Conservation (phyloP, 2,888 invertebrate species). For the Lingula anatina region DNA sequence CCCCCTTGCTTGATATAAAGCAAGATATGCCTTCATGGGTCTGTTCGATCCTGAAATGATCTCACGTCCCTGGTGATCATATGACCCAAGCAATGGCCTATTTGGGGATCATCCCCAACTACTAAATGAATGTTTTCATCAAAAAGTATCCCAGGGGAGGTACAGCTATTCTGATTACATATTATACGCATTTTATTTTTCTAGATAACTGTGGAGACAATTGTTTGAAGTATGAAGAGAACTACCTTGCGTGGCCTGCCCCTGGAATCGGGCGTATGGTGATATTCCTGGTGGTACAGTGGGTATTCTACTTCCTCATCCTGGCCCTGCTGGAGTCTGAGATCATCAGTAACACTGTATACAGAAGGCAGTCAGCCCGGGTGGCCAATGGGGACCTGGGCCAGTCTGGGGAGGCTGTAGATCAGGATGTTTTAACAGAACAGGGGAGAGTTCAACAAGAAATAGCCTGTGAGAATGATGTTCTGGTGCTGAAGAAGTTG, state of each 20-base stretch:
- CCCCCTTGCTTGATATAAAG: no score
- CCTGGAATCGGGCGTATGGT: constrained; percentile 69
- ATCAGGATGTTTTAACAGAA: constrained; percentile 51
- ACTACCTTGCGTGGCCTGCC: constrained; percentile 63
- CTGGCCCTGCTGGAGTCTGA: constrained; percentile 61
- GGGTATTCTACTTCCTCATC: constrained; percentile 59
- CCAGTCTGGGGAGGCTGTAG: constrained; percentile 26
- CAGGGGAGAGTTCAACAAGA: constrained; percentile 40
- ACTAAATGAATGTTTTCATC: no score
- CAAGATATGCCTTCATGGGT: no score
- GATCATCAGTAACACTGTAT: constrained; percentile 1
- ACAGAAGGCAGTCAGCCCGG: neutral
- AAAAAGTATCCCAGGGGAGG: no score
- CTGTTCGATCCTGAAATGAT: no score
- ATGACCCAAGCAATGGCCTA: no score
- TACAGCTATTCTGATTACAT: no score
- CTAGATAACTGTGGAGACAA: no score
- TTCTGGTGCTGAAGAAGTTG: constrained; percentile 49
- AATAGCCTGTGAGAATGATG: constrained; percentile 57
- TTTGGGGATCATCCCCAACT: no score
- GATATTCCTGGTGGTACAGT: constrained; percentile 58
- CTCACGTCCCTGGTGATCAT: no score
- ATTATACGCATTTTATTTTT: no score
- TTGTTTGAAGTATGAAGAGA: constrained; percentile 47
- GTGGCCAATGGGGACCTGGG: neutral